Percentiles rank a stretch among this genome's conserved stretches.
These are phyloP conservation scores for Parauchenoglanis punctatus DNA, from an alignment of 2,797 vertebrate genomes.

Conservation along the genomic window DNA sequence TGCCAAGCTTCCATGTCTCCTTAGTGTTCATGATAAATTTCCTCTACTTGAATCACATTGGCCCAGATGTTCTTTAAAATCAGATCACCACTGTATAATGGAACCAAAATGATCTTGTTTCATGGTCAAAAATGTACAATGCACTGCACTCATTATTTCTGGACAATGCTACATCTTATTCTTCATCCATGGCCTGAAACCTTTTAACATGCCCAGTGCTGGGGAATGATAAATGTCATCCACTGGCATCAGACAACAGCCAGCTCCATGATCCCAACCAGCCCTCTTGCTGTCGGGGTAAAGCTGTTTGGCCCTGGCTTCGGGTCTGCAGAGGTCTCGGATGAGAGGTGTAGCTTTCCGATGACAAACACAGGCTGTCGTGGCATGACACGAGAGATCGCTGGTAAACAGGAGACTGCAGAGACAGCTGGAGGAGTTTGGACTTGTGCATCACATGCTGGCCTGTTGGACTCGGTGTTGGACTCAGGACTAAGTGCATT, in stretches of 20 bases:
- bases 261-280: constrained; percentile 59
- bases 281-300: constrained; percentile 65
- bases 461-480: constrained; percentile 37
- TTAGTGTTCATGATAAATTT: constrained; percentile 31
- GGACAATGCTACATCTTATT: neutral
- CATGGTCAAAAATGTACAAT: neutral
- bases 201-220: constrained; percentile 41
- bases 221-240: constrained; percentile 52
- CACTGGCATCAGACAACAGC: constrained; percentile 61
- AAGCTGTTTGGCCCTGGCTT: constrained; percentile 77
- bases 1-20: neutral
- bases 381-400: constrained; percentile 60
- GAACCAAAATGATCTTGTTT: neutral
- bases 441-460: constrained; percentile 44
- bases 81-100: neutral
- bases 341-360: constrained; percentile 63
- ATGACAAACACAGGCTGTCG: constrained; percentile 75
- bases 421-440: constrained; percentile 70
- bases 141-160: neutral
- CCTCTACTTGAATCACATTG: neutral
- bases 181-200: constrained; percentile 24
- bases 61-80: neutral
- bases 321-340: constrained; percentile 71
- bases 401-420: constrained; percentile 70
- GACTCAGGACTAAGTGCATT: constrained; percentile 23